Conservation (phyloP, 2,888 invertebrate genomes). For the Leptothorax acervorum region DNA sequence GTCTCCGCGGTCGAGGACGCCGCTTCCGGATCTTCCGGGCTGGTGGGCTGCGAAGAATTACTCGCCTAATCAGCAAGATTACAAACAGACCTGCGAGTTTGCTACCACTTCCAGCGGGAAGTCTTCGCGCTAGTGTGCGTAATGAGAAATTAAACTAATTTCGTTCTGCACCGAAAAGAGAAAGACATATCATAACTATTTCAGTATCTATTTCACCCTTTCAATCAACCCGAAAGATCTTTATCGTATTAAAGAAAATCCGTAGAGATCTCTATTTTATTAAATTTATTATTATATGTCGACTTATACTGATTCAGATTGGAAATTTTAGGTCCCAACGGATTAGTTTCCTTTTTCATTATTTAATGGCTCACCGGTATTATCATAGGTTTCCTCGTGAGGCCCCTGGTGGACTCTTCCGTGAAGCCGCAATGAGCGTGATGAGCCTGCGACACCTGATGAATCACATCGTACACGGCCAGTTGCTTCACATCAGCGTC, state of each 20-base stretch:
- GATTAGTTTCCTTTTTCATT: slow-evolving; percentile 22
- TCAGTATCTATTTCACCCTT: background rate
- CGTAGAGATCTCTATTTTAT: background rate
- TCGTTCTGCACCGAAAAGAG: background rate
- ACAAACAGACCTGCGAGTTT: slow-evolving; percentile 64
- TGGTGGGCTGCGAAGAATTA: slow-evolving; percentile 81
- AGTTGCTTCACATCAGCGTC: slow-evolving; percentile 87
- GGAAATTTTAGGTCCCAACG: background rate
- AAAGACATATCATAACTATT: background rate
- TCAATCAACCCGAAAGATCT: background rate
- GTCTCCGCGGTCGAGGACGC: slow-evolving; percentile 89
- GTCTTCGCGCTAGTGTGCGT: slow-evolving; percentile 34
- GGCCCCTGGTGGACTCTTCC: slow-evolving; percentile 92
- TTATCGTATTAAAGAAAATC: background rate
- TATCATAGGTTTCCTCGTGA: slow-evolving; percentile 90
- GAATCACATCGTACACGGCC: slow-evolving; percentile 92
- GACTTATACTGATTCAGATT: background rate
- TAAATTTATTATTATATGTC: background rate
- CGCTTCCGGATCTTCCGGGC: slow-evolving; percentile 86
- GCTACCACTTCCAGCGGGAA: slow-evolving; percentile 59
- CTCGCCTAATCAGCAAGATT: slow-evolving; percentile 71
- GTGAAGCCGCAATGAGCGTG: slow-evolving; percentile 95
- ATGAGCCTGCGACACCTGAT: slow-evolving; percentile 94
- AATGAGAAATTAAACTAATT: slow-evolving; percentile 31
- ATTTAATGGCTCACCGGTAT: slow-evolving; percentile 86